Evolutionary conservation across 2,888 invertebrate genomes (phyloP), one percentile per base, ranked within the genome.

Genomic region (Chymomyza caudatula): DNA sequence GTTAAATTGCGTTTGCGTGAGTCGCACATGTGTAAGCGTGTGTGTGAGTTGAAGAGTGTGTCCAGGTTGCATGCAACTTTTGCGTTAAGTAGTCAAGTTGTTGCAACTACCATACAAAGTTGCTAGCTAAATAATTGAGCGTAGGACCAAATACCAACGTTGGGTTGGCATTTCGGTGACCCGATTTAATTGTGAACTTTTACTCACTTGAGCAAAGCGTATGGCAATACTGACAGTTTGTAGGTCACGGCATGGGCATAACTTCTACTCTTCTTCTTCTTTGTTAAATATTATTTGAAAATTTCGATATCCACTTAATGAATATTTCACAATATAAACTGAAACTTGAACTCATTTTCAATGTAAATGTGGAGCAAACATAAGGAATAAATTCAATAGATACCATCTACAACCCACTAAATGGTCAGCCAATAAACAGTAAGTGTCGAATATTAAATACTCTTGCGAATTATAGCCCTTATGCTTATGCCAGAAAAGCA

Each of bases 1-100:
- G 68, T 75, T 84, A 72, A 84, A 86, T 84, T 78, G 63, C 74
- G 67, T 81, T 85, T 73, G 84, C 78, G 65, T 83, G 78, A 71
- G 69, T 74, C 15, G 51, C 17, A 22, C 1, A 53, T 19, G 17
- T 53, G 17, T 53, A 23, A 20, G n/a, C 20, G 8, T 20, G 11
- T 54, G 20, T 54, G 17, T 54, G 4, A 29, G 22, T 54, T 6
- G 8, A 5, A 29, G 29, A 37, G 29, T 37, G 3, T 11, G 29
- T 37, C 29, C 29, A 11, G 29, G 29, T 37, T 55, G 13, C 23
- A 29, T 55, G 23, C 29, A 17, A 15, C 17, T 55, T 17, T 55
- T 29, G 11, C 17, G 2, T 55, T 37, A 6, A 5, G 13, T 17
- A 55, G 23, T 55, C 17, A 55, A 37, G 4, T 17, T 4, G 25